Evolutionary conservation across 2,113 vertebrate species (phyloP).

Genomic region (Oncorhynchus keta): DNA sequence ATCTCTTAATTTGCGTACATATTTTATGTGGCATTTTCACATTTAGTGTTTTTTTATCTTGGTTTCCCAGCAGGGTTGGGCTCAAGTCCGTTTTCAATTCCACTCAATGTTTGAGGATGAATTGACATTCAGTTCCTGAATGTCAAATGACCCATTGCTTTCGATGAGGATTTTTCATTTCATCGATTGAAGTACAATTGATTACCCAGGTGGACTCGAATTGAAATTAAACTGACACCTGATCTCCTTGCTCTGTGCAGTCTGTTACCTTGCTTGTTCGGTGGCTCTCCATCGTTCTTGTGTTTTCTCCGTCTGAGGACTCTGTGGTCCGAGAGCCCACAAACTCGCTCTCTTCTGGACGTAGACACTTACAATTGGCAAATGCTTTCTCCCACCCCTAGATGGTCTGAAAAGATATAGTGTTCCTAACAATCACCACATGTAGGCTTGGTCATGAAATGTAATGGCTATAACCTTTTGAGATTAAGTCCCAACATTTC

Average conservation of each 20-base stretch:
- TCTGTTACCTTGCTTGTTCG: no score
- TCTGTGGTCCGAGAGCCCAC: no score
- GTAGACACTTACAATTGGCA: no score
- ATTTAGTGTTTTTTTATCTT: neutral
- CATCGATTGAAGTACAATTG: neutral
- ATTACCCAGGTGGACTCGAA: neutral
- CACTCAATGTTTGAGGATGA: neutral
- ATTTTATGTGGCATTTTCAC: slow-evolving; percentile 39
- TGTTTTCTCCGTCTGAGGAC: no score
- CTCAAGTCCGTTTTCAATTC: slow-evolving; percentile 15
- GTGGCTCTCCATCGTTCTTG: no score
- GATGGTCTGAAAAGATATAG: neutral
- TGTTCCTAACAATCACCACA: no score
- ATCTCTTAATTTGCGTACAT: slow-evolving; percentile 18
- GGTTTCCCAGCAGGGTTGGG: slow-evolving; percentile 16
- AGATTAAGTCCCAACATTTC: neutral
- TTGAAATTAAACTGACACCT: neutral
- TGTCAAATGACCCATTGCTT: slow-evolving; percentile 1
- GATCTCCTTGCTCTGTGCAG: no score
- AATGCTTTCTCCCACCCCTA: neutral
- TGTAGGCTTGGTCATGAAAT: no score
- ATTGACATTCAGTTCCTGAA: neutral
- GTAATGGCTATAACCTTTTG: no score
- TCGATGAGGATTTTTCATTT: neutral
- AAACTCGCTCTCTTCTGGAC: no score